A percentile compares a stretch with the other conserved stretches of the same genome.
These are phyloP conservation scores for Timandra comae DNA, from an alignment of 2,888 invertebrate genomes.

Conservation along the genomic window DNA sequence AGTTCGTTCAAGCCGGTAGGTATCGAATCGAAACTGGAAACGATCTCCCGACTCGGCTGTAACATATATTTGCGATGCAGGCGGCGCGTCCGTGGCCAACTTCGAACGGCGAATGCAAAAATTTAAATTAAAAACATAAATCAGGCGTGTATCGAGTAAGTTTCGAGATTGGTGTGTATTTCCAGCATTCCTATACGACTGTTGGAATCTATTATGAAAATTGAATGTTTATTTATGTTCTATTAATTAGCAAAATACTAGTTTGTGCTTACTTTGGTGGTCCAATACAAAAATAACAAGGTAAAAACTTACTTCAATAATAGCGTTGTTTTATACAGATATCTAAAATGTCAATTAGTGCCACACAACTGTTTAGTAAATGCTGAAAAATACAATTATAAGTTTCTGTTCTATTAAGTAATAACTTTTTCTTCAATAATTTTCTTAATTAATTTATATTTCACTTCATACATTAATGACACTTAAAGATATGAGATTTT, in stretches of 20 bases:
- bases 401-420: too few relatives aligned
- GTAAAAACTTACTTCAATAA: too few relatives aligned
- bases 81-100: slow-evolving; percentile 67
- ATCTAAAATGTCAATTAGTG: too few relatives aligned
- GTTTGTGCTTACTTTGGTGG: too few relatives aligned
- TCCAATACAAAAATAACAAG: too few relatives aligned
- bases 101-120: slow-evolving; percentile 75
- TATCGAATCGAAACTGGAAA: slow-evolving; percentile 64
- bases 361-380: too few relatives aligned
- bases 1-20: slow-evolving; percentile 49
- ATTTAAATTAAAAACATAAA: slow-evolving; percentile 79
- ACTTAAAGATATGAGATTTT: too few relatives aligned
- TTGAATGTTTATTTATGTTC: slow-evolving; percentile 1
- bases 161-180: slow-evolving; percentile 70
- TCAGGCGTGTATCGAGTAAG: slow-evolving; percentile 74
- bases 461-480: too few relatives aligned
- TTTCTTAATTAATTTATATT: too few relatives aligned
- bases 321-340: too few relatives aligned
- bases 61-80: slow-evolving; percentile 74
- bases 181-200: slow-evolving; percentile 40
- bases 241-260: neutral
- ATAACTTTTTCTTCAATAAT: too few relatives aligned
- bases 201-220: slow-evolving; percentile 7
- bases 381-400: too few relatives aligned
- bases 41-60: slow-evolving; percentile 59